phyloP scores from a whole-genome alignment of 1,140 invertebrate species.

The Drosophila pseudoananassae region DNA sequence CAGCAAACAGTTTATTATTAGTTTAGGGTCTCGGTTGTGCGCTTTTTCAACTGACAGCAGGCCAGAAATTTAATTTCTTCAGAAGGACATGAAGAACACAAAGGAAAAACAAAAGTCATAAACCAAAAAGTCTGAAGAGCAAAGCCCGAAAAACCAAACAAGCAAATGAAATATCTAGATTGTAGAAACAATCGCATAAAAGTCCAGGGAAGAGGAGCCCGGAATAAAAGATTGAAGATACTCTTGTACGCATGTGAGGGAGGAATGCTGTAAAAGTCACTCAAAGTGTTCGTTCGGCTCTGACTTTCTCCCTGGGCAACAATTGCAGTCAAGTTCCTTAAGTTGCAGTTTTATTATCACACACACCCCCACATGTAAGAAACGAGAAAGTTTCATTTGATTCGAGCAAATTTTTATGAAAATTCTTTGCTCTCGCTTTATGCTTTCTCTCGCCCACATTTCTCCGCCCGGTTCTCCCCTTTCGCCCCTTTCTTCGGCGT shows the following conservation, averaged over 20 bases:
- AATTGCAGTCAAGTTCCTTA: constrained; percentile 81
- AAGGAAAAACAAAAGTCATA: constrained; percentile 70
- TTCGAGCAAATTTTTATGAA: constrained; percentile 81
- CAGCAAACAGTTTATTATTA: constrained; percentile 59
- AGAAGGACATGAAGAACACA: constrained; percentile 8
- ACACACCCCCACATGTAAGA: constrained; percentile 39
- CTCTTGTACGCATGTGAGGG: constrained; percentile 43
- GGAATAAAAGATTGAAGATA: constrained; percentile 44
- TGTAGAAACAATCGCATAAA: constrained; percentile 61
- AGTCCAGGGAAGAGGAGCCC: neutral
- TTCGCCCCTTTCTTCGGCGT: constrained; percentile 25
- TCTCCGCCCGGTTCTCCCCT: neutral
- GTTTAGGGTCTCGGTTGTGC: constrained; percentile 35
- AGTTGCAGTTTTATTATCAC: constrained; percentile 78
- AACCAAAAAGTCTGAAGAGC: constrained; percentile 35
- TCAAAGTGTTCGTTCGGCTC: constrained; percentile 36
- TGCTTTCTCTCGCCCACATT: constrained; percentile 4
- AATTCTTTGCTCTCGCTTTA: constrained; percentile 64
- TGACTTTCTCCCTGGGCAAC: constrained; percentile 67
- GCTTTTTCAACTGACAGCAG: neutral
- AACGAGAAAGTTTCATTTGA: constrained; percentile 72
- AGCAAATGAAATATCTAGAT: constrained; percentile 57
- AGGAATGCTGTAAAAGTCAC: constrained; percentile 71
- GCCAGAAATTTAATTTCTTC: constrained; percentile 62
- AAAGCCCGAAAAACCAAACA: constrained; percentile 14